Evolutionary conservation across 2,888 invertebrate species (phyloP).

Genomic region (Macrophya alboannulata): DNA sequence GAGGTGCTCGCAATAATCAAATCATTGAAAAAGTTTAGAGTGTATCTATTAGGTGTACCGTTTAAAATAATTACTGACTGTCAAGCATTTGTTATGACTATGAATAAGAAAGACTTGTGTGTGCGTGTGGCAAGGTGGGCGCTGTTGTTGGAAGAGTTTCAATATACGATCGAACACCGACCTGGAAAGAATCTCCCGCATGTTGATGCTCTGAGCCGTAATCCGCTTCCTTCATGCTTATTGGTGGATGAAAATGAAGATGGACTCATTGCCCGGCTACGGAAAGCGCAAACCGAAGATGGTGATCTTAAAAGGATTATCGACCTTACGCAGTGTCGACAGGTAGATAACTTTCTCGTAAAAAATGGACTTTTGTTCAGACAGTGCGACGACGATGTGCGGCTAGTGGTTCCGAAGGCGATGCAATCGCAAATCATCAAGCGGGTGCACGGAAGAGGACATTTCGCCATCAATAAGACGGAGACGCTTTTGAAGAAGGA

Average conservation of each 20-base stretch:
- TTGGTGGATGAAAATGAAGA: background rate
- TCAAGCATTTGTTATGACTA: slow-evolving; percentile 44
- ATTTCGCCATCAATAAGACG: slow-evolving; percentile 71
- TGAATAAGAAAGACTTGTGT: background rate
- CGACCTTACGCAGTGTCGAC: background rate
- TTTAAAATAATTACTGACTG: slow-evolving; percentile 63
- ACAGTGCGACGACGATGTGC: slow-evolving; percentile 35
- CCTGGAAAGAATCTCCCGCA: slow-evolving; percentile 58
- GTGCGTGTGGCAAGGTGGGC: slow-evolving; percentile 61
- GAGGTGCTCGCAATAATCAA: slow-evolving; percentile 12
- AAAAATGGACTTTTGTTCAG: slow-evolving; percentile 58
- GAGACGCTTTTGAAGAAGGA: slow-evolving; percentile 67
- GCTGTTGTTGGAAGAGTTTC: slow-evolving; percentile 59
- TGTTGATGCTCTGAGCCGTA: slow-evolving; percentile 59
- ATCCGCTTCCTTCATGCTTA: slow-evolving; percentile 26
- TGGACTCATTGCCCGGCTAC: background rate
- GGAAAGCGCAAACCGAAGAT: slow-evolving; percentile 37
- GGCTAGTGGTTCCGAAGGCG: slow-evolving; percentile 69
- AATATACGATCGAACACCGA: slow-evolving; percentile 59
- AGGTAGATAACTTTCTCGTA: slow-evolving; percentile 27
- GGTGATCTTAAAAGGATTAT: slow-evolving; percentile 49
- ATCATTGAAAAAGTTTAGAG: slow-evolving; percentile 10
- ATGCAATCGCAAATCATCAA: slow-evolving; percentile 74
- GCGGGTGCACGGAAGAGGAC: slow-evolving; percentile 71
- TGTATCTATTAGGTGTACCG: slow-evolving; percentile 58